Conservation (phyloP, 2,888 invertebrate genomes). For the Orthosia cruda region DNA sequence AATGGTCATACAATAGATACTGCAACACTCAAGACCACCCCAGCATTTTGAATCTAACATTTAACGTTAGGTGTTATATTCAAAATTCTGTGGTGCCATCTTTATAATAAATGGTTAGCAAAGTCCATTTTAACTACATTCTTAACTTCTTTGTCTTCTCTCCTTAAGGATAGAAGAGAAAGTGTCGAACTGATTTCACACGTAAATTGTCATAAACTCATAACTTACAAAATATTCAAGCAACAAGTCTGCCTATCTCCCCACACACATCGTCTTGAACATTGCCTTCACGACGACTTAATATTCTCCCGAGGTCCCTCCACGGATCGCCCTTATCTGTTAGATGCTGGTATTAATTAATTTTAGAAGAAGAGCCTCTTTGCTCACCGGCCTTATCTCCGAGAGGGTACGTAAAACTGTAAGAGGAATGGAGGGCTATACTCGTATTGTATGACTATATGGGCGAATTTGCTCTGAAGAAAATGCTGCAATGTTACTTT, state of each 20-base stretch:
- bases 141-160: no score
- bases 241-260: constrained; percentile 43
- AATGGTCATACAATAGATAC: neutral
- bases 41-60: no score
- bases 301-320: constrained; percentile 56
- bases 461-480: constrained; percentile 6
- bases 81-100: no score
- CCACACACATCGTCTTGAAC: constrained; percentile 32
- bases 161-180: no score
- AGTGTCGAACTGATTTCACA: no score
- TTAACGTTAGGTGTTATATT: no score
- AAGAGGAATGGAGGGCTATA: neutral
- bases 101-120: no score
- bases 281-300: constrained; percentile 47
- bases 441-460: constrained; percentile 3
- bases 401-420: constrained; percentile 40
- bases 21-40: neutral
- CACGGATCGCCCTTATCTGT: constrained; percentile 44
- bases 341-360: constrained; percentile 64
- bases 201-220: neutral
- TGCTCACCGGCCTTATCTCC: constrained; percentile 43
- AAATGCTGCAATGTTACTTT: neutral
- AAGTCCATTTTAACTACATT: no score
- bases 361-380: constrained; percentile 57
- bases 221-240: neutral